These are phyloP conservation scores for Leucopsar rothschildi DNA, from an alignment of 2,113 vertebrate species.

Conservation along the genomic window DNA sequence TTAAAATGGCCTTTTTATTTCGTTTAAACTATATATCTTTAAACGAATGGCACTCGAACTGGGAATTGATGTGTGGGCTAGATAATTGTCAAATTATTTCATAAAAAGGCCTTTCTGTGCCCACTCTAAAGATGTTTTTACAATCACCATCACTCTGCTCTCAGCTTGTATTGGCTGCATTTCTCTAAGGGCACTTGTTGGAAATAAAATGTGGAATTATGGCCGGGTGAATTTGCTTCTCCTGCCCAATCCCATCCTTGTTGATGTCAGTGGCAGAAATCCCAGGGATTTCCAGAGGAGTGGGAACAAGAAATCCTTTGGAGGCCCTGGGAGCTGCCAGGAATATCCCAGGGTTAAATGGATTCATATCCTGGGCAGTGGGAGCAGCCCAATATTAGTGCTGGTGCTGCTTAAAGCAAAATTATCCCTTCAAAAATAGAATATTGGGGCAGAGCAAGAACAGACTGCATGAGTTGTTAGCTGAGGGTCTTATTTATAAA, in stretches of 20 bases:
- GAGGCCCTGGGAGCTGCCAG: neutral
- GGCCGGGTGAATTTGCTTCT: neutral
- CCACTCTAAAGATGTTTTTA: neutral
- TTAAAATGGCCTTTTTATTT: neutral
- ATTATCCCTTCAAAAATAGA: neutral
- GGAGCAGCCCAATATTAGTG: neutral
- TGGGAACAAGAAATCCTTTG: neutral
- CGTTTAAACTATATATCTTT: neutral
- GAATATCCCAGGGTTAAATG: neutral
- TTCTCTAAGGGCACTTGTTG: constrained; percentile 3
- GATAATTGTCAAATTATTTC: constrained; percentile 4
- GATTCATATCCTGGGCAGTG: neutral
- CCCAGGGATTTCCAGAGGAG: constrained; percentile 8
- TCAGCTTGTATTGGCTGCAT: constrained; percentile 37
- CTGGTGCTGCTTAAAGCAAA: neutral
- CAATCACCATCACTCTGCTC: neutral
- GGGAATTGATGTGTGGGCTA: neutral
- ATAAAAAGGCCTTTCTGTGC: constrained; percentile 21
- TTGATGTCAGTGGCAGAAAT: constrained; percentile 5
- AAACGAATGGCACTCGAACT: neutral
- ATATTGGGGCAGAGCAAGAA: neutral
- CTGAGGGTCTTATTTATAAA: neutral
- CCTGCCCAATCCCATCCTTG: neutral
- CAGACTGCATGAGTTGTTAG: neutral
- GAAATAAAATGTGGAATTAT: constrained; percentile 2